Evolutionary conservation across 1,140 invertebrate species (phyloP).

Genomic region (Heliconius hermathena): DNA sequence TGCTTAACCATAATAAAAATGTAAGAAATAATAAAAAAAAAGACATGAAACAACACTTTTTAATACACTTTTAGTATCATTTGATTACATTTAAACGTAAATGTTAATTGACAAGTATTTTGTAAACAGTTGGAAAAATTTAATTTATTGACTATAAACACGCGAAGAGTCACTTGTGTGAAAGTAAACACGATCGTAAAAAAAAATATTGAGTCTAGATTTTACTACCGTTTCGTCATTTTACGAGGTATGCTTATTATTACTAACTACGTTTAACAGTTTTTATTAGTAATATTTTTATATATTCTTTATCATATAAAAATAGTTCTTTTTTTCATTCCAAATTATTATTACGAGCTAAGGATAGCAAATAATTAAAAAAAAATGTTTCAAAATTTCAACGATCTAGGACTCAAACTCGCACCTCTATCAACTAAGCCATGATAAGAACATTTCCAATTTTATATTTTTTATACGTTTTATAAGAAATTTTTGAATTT

Average conservation of each 20-base stretch:
- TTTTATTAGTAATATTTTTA: not conserved
- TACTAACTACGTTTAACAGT: not conserved
- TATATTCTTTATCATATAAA: not conserved
- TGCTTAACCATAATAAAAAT: not conserved
- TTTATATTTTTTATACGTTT: no score
- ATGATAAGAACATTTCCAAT: no score
- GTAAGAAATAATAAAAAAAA: not conserved
- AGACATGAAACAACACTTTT: not conserved
- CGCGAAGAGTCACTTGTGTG: not conserved
- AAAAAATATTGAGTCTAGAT: slow-evolving; percentile 1
- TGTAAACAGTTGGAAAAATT: not conserved
- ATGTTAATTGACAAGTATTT: not conserved
- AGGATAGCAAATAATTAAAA: no score
- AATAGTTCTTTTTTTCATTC: no score
- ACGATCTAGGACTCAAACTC: no score
- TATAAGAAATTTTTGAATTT: no score
- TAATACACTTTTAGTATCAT: slow-evolving; percentile 1
- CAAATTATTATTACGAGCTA: no score
- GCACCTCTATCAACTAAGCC: no score
- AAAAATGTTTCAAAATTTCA: no score
- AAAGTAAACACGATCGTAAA: slow-evolving; percentile 5
- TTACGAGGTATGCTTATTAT: not conserved
- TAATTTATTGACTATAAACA: slow-evolving; percentile 1
- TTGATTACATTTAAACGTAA: not conserved
- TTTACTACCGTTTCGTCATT: not conserved